Percentiles rank a stretch among this genome's conserved stretches.
These are phyloP conservation scores for Eledone cirrhosa DNA, from an alignment of 2,888 invertebrate genomes.

Conservation along the genomic window DNA sequence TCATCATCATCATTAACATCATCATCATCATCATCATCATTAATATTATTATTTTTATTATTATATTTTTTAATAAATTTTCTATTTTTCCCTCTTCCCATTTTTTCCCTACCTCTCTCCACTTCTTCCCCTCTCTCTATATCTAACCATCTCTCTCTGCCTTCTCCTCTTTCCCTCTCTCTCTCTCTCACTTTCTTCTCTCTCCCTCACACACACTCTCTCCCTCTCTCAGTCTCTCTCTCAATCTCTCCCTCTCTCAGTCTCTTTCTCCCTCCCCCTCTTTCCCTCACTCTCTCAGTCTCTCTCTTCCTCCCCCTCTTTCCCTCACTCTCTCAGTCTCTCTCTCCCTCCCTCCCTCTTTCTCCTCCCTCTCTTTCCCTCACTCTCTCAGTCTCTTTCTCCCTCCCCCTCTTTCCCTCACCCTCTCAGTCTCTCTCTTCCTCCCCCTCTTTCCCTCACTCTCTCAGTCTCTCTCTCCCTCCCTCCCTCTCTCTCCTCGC, in stretches of 20 bases:
- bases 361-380: background rate
- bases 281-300: background rate
- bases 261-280: background rate
- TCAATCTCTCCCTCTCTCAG: background rate
- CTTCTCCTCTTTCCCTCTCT: background rate
- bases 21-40: too few species aligned
- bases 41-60: too few species aligned
- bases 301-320: background rate
- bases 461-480: background rate
- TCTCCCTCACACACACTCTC: background rate
- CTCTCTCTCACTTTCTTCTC: constrained; percentile 7
- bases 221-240: background rate
- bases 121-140: background rate
- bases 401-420: background rate
- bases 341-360: constrained; percentile 12
- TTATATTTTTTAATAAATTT: too few species aligned
- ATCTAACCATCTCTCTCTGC: background rate
- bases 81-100: background rate
- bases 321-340: background rate
- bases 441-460: background rate
- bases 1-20: too few species aligned
- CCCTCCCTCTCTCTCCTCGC: background rate
- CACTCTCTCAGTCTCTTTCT: background rate
- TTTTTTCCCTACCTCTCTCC: background rate
- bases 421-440: constrained; percentile 8